Percentiles rank a stretch among this genome's conserved stretches.
Evolutionary conservation across 2,113 vertebrate species (phyloP).

Genomic region (Podarcis cretensis): DNA sequence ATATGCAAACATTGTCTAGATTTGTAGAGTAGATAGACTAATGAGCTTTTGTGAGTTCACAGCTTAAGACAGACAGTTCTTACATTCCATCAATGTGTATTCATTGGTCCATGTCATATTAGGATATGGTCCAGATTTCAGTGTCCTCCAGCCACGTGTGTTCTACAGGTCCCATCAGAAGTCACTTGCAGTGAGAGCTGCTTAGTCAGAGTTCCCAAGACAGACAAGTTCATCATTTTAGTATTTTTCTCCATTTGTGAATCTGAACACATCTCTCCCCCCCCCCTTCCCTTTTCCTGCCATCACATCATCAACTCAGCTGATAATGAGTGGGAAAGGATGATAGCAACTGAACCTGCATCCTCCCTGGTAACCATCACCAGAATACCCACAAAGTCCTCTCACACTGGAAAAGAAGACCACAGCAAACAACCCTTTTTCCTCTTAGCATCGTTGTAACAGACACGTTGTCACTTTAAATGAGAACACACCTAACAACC

Average conservation of each 20-base stretch:
- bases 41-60: background rate
- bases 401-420: background rate
- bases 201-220: conserved; percentile 3
- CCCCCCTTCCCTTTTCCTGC: background rate
- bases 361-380: background rate
- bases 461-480: background rate
- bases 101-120: background rate
- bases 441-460: background rate
- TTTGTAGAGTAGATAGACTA: background rate
- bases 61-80: background rate
- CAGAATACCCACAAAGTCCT: background rate
- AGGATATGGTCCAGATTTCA: background rate
- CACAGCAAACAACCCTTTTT: background rate
- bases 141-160: background rate
- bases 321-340: conserved; percentile 4
- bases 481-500: background rate
- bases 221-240: background rate
- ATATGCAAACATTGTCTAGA: background rate
- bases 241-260: background rate
- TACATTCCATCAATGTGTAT: background rate
- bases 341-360: background rate
- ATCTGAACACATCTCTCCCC: background rate
- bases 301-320: conserved; percentile 14
- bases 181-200: too few relatives aligned
- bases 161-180: background rate